Evolutionary conservation across 1,140 invertebrate genomes (phyloP), one percentile per base, ranked within the genome.

Genomic region (Pogonomyrmex barbatus): DNA sequence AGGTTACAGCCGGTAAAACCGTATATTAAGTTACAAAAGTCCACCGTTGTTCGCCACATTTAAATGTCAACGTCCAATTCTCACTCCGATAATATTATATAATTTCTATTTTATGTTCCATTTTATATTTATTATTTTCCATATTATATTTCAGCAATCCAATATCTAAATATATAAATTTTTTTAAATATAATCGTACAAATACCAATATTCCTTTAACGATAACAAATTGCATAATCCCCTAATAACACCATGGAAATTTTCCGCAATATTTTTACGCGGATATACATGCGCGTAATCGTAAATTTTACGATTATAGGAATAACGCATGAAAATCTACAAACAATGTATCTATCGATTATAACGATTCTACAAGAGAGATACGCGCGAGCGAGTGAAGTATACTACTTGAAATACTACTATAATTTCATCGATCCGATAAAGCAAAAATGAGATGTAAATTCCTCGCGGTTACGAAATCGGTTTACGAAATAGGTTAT

Each of bases 11-110:
- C 42, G 47, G 30, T 54, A 71, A 82, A 73, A 82, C 14, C 17
- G 54, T 73, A 60, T 56, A 73, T 83, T 54, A 68, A 68, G 63
- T 83, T 83, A 73, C 79, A 73, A 73, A 83, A 83, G 50, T 47
- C 79, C 17, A 39, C 42, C 10, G 10, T 17, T 10, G 17, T 62
- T 10, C 17, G 17, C 30, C 54, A 60, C 54, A 60, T 83, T 83
- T 73, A 71, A 67, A 79, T 68, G 65, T 68, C 47, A 68, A 63
- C 39, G 17, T 58, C 30, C 39, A 33, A 82, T 71, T 73, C 58
- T 71, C 52, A 30, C 12, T 58, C 17, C 0, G 14, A 70, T 70
- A 70, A 56, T 58, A 56, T 82, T 82, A 36, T 17, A 54, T 14
- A 71, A 71, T 82, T 58, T 82, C 39, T 52, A 24, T 45, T 58